Conservation (phyloP, 2,888 invertebrate genomes). For the Therioaphis trifolii region DNA sequence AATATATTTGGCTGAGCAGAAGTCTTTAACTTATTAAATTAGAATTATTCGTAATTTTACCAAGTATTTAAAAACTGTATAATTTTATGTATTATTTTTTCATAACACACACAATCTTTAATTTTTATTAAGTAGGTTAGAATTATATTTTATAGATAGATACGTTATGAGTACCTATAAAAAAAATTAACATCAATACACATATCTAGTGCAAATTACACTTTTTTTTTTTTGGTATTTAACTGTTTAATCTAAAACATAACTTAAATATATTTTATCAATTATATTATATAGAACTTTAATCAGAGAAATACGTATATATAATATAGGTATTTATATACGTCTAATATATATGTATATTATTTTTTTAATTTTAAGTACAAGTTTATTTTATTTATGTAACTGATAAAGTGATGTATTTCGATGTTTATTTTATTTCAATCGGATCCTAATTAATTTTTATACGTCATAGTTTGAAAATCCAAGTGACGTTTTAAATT, state of each 20-base stretch:
- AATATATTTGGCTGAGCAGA: neutral
- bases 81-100: slow-evolving; percentile 9
- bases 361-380: neutral
- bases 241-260: neutral
- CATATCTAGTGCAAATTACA: neutral
- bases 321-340: neutral
- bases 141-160: neutral
- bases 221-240: neutral
- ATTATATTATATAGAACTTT: neutral
- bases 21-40: neutral
- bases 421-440: slow-evolving; percentile 40
- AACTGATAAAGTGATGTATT: slow-evolving; percentile 61
- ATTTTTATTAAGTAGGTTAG: slow-evolving; percentile 14
- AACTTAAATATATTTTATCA: no score
- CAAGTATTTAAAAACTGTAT: slow-evolving; percentile 2
- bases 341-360: neutral
- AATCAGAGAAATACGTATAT: neutral
- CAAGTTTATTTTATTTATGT: neutral
- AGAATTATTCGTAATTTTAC: neutral
- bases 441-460: neutral
- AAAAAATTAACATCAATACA: neutral
- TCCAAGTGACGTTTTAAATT: neutral
- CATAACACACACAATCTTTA: neutral
- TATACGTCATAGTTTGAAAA: neutral
- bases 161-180: no score